A percentile compares a stretch with the other conserved stretches of the same genome.
phyloP scores from a whole-genome alignment of 2,797 vertebrate genomes.

The Alosa sapidissima region DNA sequence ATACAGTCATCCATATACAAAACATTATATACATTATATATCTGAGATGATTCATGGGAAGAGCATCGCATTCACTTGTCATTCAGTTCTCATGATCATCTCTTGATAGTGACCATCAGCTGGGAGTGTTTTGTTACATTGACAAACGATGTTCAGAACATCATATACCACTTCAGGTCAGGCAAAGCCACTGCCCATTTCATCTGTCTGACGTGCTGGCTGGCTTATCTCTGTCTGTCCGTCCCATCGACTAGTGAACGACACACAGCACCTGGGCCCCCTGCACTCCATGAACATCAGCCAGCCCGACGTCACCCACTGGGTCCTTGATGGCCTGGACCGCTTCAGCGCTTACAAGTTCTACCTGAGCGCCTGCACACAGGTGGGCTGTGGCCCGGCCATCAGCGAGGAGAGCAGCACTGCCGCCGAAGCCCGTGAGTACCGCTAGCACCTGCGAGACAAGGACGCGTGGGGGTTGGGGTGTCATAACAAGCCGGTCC shows the following conservation, averaged over 20 bases:
- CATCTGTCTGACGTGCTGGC: neutral
- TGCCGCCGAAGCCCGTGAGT: conserved; percentile 77
- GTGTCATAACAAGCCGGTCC: too few species aligned
- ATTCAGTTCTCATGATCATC: neutral
- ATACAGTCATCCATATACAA: neutral
- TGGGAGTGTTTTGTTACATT: neutral
- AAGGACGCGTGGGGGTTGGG: neutral
- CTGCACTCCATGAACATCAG: conserved; percentile 76
- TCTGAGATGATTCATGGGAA: neutral
- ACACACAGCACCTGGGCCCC: conserved; percentile 77
- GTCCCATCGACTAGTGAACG: conserved; percentile 81
- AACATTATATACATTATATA: neutral
- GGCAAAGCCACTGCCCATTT: neutral
- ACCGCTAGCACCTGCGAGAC: neutral
- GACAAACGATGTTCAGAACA: neutral
- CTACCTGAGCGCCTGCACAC: conserved; percentile 86
- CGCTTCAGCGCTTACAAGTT: conserved; percentile 83
- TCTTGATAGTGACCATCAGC: neutral
- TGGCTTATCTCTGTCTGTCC: conserved; percentile 43
- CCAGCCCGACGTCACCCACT: conserved; percentile 74
- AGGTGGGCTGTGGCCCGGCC: conserved; percentile 82
- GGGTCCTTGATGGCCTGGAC: conserved; percentile 74
- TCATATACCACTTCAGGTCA: neutral
- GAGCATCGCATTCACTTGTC: neutral
- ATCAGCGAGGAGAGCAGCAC: conserved; percentile 79